These are phyloP conservation scores for Suricata suricatta DNA, from an alignment of 2,113 vertebrate genomes.

Conservation along the genomic window DNA sequence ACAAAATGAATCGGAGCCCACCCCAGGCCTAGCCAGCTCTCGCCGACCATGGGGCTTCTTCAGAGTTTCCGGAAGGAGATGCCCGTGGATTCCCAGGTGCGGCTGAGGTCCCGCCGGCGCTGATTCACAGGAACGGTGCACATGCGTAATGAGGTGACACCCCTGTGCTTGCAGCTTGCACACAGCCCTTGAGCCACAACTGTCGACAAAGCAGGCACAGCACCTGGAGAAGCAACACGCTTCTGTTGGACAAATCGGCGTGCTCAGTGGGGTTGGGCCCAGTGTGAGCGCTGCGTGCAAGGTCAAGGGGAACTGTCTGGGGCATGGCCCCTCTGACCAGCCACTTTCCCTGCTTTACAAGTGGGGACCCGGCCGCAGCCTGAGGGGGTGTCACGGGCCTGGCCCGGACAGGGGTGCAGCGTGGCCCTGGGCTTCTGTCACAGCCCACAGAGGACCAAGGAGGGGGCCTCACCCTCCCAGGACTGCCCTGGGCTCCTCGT, in stretches of 20 bases:
- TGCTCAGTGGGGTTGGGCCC: rapidly evolving
- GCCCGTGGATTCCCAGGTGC: rapidly evolving
- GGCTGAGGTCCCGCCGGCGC: neutral
- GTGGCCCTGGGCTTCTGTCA: rapidly evolving
- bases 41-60: rapidly evolving
- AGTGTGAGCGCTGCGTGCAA: rapidly evolving
- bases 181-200: neutral
- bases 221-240: rapidly evolving
- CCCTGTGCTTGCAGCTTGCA: rapidly evolving
- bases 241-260: rapidly evolving
- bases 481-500: neutral
- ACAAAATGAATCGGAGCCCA: neutral
- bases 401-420: rapidly evolving
- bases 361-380: rapidly evolving
- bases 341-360: rapidly evolving
- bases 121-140: rapidly evolving
- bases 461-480: neutral
- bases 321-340: neutral
- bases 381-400: rapidly evolving
- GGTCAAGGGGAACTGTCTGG: neutral
- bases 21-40: rapidly evolving
- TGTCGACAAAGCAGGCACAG: rapidly evolving
- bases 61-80: too few species aligned
- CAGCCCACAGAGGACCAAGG: rapidly evolving
- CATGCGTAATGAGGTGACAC: rapidly evolving